Evolutionary conservation across 2,113 vertebrate genomes (phyloP).

Genomic region (Calyptomena viridis): DNA sequence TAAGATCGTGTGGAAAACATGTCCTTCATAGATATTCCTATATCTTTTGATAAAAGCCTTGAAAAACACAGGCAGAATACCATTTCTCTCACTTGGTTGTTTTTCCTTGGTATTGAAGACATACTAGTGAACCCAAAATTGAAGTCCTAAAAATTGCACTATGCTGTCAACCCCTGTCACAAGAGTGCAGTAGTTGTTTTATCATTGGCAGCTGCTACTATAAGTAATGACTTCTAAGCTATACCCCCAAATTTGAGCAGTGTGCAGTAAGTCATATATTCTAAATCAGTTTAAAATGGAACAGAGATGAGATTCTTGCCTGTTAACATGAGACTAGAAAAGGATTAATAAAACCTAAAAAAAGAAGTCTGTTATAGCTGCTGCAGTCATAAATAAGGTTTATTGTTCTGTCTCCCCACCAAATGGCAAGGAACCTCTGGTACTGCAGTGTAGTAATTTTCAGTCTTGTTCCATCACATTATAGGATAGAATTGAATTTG

Average conservation of each 20-base stretch:
- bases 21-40: neutral
- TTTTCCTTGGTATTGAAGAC: neutral
- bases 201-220: neutral
- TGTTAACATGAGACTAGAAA: neutral
- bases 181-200: neutral
- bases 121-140: neutral
- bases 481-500: neutral
- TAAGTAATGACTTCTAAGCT: neutral
- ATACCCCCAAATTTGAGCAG: neutral
- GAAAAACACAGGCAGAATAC: neutral
- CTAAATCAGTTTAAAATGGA: conserved; percentile 25
- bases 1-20: neutral
- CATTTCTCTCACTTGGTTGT: neutral
- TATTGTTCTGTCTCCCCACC: neutral
- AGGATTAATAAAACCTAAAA: conserved; percentile 8
- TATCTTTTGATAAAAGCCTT: neutral
- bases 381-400: conserved; percentile 8
- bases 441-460: neutral
- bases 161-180: neutral
- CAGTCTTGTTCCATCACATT: neutral
- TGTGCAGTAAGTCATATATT: neutral
- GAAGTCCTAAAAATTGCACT: neutral
- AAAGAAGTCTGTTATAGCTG: neutral
- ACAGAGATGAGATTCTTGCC: neutral
- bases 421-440: neutral